phyloP scores from a whole-genome alignment of 2,797 vertebrate species.

The Zalophus californianus region DNA sequence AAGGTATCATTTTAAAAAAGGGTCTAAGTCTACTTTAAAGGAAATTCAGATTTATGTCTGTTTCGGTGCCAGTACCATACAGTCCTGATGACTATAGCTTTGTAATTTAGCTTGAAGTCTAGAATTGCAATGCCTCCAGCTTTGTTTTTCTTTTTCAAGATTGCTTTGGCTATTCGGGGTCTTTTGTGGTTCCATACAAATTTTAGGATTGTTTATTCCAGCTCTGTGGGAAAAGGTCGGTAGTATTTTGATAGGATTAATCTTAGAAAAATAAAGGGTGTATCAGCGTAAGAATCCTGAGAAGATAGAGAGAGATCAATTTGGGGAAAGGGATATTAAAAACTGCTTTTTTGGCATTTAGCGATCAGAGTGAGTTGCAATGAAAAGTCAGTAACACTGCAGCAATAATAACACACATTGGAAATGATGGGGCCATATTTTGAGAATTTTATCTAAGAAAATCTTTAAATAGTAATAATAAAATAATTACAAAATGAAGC shows the following conservation, averaged over 20 bases:
- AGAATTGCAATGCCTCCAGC: neutral
- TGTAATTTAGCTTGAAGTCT: neutral
- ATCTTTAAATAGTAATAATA: neutral
- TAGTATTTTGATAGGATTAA: neutral
- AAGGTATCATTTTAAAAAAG: neutral
- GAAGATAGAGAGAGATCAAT: accelerated
- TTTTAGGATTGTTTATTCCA: neutral
- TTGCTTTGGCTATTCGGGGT: neutral
- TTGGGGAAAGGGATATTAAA: neutral
- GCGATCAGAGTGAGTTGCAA: neutral
- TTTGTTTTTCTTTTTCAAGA: neutral
- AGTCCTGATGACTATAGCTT: neutral
- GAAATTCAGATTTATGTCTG: neutral
- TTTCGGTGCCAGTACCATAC: neutral
- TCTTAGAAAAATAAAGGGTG: neutral
- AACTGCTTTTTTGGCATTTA: neutral
- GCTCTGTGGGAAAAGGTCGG: neutral
- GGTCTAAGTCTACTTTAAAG: neutral
- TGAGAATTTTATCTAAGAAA: neutral
- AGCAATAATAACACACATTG: neutral
- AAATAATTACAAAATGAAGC: conserved; percentile 4
- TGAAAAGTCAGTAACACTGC: neutral
- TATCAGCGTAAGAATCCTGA: neutral
- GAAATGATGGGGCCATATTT: neutral
- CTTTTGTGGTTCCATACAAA: neutral